Percentiles rank a stretch among this genome's conserved stretches.
Evolutionary conservation across 1,140 invertebrate genomes (phyloP).

Genomic region (Ditylenchus dipsaci): DNA sequence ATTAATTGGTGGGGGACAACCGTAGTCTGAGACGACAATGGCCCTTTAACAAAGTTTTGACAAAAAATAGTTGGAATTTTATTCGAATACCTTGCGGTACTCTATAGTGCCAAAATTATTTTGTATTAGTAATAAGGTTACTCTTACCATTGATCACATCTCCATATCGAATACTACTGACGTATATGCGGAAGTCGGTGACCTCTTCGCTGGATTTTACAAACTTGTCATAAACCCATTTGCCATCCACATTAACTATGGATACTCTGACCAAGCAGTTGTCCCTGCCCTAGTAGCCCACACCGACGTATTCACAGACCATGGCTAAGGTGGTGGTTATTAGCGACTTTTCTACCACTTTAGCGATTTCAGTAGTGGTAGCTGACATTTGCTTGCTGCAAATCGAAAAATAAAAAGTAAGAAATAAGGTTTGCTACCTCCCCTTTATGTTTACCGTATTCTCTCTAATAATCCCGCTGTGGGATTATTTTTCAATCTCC

Average conservation of each 20-base stretch:
- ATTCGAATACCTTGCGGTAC: too few relatives aligned
- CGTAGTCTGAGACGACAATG: too few relatives aligned
- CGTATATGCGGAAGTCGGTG: constrained; percentile 75
- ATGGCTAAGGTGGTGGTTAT: constrained; percentile 67
- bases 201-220: constrained; percentile 76
- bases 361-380: background rate
- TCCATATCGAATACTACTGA: constrained; percentile 77
- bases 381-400: background rate
- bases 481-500: too few relatives aligned
- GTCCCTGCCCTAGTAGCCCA: constrained; percentile 66
- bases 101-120: too few relatives aligned
- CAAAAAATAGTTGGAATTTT: too few relatives aligned
- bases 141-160: constrained; percentile 65
- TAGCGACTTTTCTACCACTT: background rate
- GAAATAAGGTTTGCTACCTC: background rate
- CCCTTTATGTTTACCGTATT: background rate
- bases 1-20: too few relatives aligned
- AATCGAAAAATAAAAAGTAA: background rate
- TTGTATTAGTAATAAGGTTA: too few relatives aligned
- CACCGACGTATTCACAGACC: constrained; percentile 95
- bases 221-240: constrained; percentile 83
- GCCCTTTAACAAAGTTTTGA: too few relatives aligned
- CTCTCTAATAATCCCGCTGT: too few relatives aligned
- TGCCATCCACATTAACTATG: constrained; percentile 78
- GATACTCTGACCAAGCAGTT: constrained; percentile 71